Base-by-base conservation (phyloP, 92 coral and sea anemone species). In the Parazoanthus atlanticus region DNA sequence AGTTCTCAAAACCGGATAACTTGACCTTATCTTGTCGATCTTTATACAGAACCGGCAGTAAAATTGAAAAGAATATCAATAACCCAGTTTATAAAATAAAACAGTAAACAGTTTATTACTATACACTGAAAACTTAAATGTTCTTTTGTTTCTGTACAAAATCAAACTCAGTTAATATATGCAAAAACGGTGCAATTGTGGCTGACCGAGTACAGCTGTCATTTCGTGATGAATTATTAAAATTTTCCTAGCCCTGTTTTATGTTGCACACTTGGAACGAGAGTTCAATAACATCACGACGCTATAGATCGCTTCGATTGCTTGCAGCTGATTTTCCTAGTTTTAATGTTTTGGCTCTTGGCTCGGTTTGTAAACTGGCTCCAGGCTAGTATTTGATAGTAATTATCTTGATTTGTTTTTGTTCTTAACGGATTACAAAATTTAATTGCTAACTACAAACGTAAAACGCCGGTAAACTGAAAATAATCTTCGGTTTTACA, bases 11-110 rank as follows among this genome's bases (percentile, higher is more conserved):
- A 71, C 76, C 76, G 36, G 76, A 28, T 71, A 71, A 71, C 76
- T 71, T 29, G 76, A 71, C 36, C 76, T 31, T 5, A 71, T 71
- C 74, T 69, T 69, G 74, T 65, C 71, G 25, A 65, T 69, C 74
- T 69, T 69, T 2, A 69, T n/a, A 69, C 32, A n/a, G 0, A 69
- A 9, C 74, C 74, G 3, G 0, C 74, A 69, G 32, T 12, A 69
- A 69, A 69, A 5, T 11, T n/a, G 8, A 69, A 69, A 69, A 69
- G 32, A 69, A 69, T 69, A 69, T 11, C 74, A 69, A 69, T 65
- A 69, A 69, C 31, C 74, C 74, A 69, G 72, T 66, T 66, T 26
- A 64, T n/a, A 69, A n/a, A 69, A 69, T n/a, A 11, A 69, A 69
- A 69, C 17, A 69, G 32, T 69, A 6, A 69, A 69, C 74, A 6